These are phyloP conservation scores for Hippocampus kuda DNA, from an alignment of 2,797 vertebrate genomes.

Conservation along the genomic window DNA sequence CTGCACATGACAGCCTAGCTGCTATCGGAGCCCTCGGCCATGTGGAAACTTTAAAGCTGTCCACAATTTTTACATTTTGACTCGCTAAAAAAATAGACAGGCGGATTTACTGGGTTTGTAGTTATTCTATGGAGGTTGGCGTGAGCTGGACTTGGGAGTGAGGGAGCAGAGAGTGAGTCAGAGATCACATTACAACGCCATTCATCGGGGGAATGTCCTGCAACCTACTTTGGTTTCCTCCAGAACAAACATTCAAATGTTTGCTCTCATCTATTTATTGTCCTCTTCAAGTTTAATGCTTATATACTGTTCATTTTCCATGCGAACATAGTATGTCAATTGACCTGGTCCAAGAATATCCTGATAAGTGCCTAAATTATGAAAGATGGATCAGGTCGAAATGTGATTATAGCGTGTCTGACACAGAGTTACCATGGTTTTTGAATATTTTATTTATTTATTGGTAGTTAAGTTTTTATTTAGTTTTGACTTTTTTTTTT, in stretches of 20 bases:
- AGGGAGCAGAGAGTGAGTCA: background rate
- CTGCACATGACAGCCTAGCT: background rate
- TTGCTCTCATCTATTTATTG: slow-evolving; percentile 3
- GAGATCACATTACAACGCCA: slow-evolving; percentile 32
- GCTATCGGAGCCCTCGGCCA: background rate
- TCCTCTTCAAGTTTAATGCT: background rate
- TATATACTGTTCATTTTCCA: background rate
- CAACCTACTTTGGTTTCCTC: slow-evolving; percentile 20
- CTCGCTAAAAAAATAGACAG: background rate
- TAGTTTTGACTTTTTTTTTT: no score
- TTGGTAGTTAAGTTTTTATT: no score
- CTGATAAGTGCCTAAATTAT: background rate
- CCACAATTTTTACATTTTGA: background rate
- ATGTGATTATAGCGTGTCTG: background rate
- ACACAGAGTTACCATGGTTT: background rate
- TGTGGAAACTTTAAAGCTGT: background rate
- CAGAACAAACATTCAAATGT: slow-evolving; percentile 17
- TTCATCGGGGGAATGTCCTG: slow-evolving; percentile 34
- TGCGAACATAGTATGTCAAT: background rate
- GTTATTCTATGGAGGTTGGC: slow-evolving; percentile 1
- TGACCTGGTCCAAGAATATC: background rate
- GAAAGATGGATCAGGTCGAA: background rate
- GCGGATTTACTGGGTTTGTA: background rate
- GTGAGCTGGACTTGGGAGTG: background rate
- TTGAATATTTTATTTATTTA: no score